Conservation (phyloP, 2,797 vertebrate genomes). For the Hapalemur alaotrensis region DNA sequence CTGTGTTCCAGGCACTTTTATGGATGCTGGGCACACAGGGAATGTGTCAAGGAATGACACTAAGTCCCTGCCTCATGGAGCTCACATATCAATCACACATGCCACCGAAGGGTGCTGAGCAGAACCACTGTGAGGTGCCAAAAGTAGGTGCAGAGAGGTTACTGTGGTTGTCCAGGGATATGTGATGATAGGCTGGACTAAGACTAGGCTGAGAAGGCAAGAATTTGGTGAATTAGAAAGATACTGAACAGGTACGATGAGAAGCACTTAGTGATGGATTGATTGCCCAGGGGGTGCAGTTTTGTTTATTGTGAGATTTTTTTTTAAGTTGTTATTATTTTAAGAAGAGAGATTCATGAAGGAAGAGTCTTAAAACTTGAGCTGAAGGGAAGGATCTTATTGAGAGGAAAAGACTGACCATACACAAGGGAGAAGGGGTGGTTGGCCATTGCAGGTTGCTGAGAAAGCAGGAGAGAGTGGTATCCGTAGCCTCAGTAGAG, state of each 20-base stretch:
- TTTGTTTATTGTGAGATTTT: not conserved
- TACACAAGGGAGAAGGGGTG: not conserved
- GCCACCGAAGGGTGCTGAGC: not conserved
- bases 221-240: not conserved
- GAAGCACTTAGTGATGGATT: not conserved
- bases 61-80: not conserved
- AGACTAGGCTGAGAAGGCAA: not conserved
- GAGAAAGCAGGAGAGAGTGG: not conserved
- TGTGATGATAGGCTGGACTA: not conserved
- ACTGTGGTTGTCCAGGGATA: not conserved
- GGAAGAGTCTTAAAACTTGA: not conserved
- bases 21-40: not conserved
- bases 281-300: not conserved
- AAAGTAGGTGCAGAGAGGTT: not conserved
- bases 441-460: not conserved
- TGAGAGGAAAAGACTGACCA: not conserved
- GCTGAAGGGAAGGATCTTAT: not conserved
- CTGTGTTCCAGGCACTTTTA: not conserved
- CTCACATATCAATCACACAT: not conserved
- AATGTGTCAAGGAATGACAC: not conserved
- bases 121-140: not conserved
- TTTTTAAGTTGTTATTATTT: not conserved
- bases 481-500: not conserved
- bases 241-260: not conserved
- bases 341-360: not conserved